These are phyloP conservation scores for Pseudomugil tenellus DNA, from an alignment of 2,797 vertebrate genomes.

Conservation along the genomic window DNA sequence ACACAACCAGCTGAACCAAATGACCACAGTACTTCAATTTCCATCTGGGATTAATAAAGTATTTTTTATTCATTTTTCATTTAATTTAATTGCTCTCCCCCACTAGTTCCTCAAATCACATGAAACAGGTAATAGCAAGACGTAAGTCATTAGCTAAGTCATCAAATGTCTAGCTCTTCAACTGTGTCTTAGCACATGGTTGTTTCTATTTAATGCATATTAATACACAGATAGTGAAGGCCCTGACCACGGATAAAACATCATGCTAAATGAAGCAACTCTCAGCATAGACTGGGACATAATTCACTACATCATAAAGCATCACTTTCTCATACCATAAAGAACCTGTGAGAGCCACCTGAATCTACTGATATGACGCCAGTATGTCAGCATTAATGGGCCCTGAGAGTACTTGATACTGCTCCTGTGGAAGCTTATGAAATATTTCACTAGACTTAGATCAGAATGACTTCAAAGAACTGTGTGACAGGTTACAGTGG, in stretches of 20 bases:
- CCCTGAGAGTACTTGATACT: slow-evolving; percentile 29
- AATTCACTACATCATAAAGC: not conserved
- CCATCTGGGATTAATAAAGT: too few species aligned
- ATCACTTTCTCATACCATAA: slow-evolving; percentile 16
- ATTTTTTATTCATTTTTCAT: too few species aligned
- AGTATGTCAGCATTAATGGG: slow-evolving; percentile 41
- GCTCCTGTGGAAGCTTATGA: slow-evolving; percentile 29
- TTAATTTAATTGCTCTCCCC: slow-evolving; percentile 3
- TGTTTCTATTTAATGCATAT: slow-evolving; percentile 33
- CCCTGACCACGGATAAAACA: slow-evolving; percentile 9
- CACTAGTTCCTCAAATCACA: not conserved
- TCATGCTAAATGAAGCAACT: slow-evolving; percentile 41
- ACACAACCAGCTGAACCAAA: too few species aligned
- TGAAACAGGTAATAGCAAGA: slow-evolving; percentile 2
- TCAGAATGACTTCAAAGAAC: slow-evolving; percentile 15
- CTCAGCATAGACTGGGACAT: slow-evolving; percentile 3
- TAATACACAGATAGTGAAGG: slow-evolving; percentile 23
- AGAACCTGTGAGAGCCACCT: slow-evolving; percentile 21
- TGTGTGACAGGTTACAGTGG: slow-evolving; percentile 18
- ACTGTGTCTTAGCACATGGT: slow-evolving; percentile 13
- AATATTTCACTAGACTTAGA: slow-evolving; percentile 33
- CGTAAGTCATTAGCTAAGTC: slow-evolving; percentile 14
- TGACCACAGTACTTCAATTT: too few species aligned
- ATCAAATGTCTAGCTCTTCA: slow-evolving; percentile 13
- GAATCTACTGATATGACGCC: slow-evolving; percentile 12